These are phyloP conservation scores for rat (Rattus norvegicus) DNA, from an alignment of 2,113 vertebrate genomes.

Conservation along the genomic window DNA sequence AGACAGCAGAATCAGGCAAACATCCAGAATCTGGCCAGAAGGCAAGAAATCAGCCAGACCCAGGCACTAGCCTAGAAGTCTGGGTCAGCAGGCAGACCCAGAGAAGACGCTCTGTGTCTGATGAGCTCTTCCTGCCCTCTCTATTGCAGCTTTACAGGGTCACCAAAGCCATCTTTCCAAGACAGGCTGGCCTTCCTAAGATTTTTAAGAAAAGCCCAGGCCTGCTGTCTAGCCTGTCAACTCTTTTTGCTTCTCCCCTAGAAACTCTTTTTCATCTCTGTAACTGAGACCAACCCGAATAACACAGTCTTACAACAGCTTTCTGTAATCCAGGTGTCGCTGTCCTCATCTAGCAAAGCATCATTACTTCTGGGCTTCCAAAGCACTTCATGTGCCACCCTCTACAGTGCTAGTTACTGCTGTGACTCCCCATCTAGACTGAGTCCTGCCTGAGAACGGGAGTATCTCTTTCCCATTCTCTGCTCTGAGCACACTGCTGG, in stretches of 20 bases:
- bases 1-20: slow-evolving; percentile 59
- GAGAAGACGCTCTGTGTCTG: background rate
- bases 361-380: slow-evolving; percentile 14
- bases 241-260: background rate
- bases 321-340: background rate
- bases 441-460: background rate
- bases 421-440: background rate
- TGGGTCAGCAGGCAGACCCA: slow-evolving; percentile 4
- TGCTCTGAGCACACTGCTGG: background rate
- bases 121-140: background rate
- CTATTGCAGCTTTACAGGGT: background rate
- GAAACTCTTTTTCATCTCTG: background rate
- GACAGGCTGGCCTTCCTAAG: background rate
- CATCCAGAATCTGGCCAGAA: background rate
- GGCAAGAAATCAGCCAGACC: slow-evolving; percentile 30
- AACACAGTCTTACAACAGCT: background rate
- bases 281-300: background rate
- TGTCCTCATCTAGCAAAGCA: background rate
- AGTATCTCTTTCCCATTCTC: slow-evolving; percentile 23
- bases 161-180: slow-evolving; percentile 21
- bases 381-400: background rate
- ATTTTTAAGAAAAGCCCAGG: slow-evolving; percentile 52
- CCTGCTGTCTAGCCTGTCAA: background rate
- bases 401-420: background rate
- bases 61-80: slow-evolving; percentile 36